Percentiles rank a stretch among this genome's conserved stretches.
phyloP scores from a whole-genome alignment of 1,140 invertebrate genomes.

The Pachyrhynchus sulphureomaculatus region DNA sequence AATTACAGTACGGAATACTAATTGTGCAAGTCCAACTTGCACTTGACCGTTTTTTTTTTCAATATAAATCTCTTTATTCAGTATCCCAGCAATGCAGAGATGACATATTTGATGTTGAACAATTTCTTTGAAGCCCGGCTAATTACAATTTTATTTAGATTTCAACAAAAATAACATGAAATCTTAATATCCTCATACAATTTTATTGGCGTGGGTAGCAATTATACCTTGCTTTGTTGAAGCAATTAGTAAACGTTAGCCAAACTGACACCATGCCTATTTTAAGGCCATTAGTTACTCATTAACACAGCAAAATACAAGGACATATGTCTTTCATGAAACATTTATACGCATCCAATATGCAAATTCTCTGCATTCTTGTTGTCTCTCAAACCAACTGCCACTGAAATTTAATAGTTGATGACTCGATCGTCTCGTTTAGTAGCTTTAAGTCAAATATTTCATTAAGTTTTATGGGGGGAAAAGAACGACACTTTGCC shows the following conservation, averaged over 20 bases:
- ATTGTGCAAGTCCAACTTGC: too few relatives aligned
- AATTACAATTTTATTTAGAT: too few relatives aligned
- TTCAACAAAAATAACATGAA: too few relatives aligned
- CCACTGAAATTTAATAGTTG: constrained; percentile 23
- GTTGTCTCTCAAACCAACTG: constrained; percentile 11
- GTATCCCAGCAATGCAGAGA: too few relatives aligned
- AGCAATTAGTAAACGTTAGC: constrained; percentile 4
- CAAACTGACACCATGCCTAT: constrained; percentile 10
- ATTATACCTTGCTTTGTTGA: too few relatives aligned
- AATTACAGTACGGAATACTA: too few relatives aligned
- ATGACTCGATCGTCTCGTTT: constrained; percentile 12
- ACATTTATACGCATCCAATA: constrained; percentile 19
- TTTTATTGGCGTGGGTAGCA: too few relatives aligned
- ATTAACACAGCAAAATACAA: constrained; percentile 13
- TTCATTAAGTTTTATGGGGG: constrained; percentile 8
- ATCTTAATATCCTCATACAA: too few relatives aligned
- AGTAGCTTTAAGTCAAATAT: constrained; percentile 5
- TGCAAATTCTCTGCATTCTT: constrained; percentile 19
- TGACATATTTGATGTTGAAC: too few relatives aligned
- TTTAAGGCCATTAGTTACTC: constrained; percentile 15
- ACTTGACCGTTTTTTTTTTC: too few relatives aligned
- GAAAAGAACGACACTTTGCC: neutral
- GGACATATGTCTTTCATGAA: constrained; percentile 22
- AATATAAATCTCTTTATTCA: too few relatives aligned
- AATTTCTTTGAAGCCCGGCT: too few relatives aligned